Conservation (phyloP, 2,888 invertebrate genomes). For the Epicampocera succincta region DNA sequence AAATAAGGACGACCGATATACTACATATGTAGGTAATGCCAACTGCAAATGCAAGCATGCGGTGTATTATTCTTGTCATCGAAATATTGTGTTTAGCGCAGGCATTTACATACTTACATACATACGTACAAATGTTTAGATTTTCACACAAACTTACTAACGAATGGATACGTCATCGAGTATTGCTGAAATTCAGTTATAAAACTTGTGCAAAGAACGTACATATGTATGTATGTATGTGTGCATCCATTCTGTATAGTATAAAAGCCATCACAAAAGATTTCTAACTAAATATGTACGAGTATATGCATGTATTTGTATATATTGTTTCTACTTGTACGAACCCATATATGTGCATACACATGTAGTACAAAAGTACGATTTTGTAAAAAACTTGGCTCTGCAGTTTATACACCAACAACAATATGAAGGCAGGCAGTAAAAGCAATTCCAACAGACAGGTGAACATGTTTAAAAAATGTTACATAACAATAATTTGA, state of each 20-base stretch:
- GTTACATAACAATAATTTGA: too few relatives aligned
- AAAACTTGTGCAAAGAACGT: constrained; percentile 12
- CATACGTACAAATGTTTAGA: background rate
- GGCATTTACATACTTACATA: too few relatives aligned
- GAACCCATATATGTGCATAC: background rate
- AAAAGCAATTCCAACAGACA: constrained; percentile 28
- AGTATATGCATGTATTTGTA: background rate
- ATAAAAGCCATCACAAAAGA: too few relatives aligned
- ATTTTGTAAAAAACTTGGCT: constrained; percentile 63
- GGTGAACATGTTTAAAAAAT: constrained; percentile 58
- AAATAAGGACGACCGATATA: constrained; percentile 58
- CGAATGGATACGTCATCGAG: background rate
- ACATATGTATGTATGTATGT: constrained; percentile 1
- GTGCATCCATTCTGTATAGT: too few relatives aligned
- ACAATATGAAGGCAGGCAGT: background rate
- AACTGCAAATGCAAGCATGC: constrained; percentile 51
- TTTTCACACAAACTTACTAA: background rate
- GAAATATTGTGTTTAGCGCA: constrained; percentile 6
- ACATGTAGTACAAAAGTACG: background rate
- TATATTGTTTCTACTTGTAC: too few relatives aligned
- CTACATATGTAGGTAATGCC: too few relatives aligned
- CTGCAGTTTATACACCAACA: constrained; percentile 49
- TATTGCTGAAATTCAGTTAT: too few relatives aligned
- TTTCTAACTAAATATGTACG: background rate
- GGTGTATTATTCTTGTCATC: constrained; percentile 44